These are phyloP conservation scores for Rotaria magnacalcarata DNA, from an alignment of 2,888 invertebrate species.

Conservation along the genomic window DNA sequence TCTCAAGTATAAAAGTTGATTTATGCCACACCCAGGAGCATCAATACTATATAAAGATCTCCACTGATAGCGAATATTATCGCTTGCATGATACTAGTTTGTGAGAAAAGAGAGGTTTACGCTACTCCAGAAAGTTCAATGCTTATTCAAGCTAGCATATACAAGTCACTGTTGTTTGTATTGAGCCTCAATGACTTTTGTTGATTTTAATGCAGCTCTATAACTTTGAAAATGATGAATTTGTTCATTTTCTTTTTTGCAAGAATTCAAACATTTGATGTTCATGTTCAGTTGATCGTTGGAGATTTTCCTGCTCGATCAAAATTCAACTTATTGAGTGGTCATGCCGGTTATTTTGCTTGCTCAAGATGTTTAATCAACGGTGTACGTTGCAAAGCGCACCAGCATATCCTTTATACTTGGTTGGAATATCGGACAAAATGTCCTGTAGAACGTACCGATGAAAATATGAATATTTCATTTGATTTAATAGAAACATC, in stretches of 20 bases:
- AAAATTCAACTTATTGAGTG: background rate
- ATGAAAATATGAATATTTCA: background rate
- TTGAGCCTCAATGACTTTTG: too few relatives aligned
- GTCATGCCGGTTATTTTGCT: background rate
- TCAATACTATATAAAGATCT: too few relatives aligned
- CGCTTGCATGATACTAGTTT: too few relatives aligned
- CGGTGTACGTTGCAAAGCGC: background rate
- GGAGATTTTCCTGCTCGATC: background rate
- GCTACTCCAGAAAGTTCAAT: too few relatives aligned
- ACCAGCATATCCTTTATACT: background rate
- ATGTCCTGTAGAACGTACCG: background rate
- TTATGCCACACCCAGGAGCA: too few relatives aligned
- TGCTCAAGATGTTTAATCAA: background rate
- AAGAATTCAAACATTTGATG: background rate
- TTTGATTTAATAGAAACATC: background rate
- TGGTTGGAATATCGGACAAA: background rate
- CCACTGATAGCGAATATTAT: too few relatives aligned
- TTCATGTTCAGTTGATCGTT: background rate
- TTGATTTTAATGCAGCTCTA: too few relatives aligned
- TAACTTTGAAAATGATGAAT: too few relatives aligned
- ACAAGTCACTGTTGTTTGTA: too few relatives aligned
- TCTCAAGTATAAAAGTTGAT: too few relatives aligned
- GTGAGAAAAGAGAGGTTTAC: too few relatives aligned
- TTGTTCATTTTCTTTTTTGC: background rate
- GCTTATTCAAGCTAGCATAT: too few relatives aligned